A percentile compares a stretch with the other conserved stretches of the same genome.
phyloP scores from a whole-genome alignment of 2,113 vertebrate genomes.

The Varanus salvator region DNA sequence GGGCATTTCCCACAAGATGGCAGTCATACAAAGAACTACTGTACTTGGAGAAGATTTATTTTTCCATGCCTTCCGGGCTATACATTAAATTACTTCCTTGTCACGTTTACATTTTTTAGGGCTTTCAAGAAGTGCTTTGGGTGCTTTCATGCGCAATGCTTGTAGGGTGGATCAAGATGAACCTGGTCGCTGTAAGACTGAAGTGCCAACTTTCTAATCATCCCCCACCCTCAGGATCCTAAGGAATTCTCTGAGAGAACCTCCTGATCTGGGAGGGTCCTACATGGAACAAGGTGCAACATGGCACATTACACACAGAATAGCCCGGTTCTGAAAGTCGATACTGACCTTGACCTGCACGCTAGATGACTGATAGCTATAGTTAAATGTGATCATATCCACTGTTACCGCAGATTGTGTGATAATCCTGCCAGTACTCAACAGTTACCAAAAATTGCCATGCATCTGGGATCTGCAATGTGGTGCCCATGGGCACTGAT shows the following conservation, averaged over 20 bases:
- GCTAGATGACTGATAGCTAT: too few species aligned
- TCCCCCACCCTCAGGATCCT: too few species aligned
- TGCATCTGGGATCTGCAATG: too few species aligned
- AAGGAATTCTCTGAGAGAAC: neutral
- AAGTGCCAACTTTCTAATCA: neutral
- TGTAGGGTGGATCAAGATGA: neutral
- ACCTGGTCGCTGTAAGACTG: neutral
- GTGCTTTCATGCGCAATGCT: neutral
- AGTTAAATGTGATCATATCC: too few species aligned
- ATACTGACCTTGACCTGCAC: neutral
- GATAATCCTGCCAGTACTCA: neutral
- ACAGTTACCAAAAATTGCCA: neutral
- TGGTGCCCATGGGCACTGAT: too few species aligned
- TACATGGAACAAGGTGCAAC: neutral
- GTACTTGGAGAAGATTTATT: neutral
- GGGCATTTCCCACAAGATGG: constrained; percentile 59
- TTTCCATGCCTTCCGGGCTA: neutral
- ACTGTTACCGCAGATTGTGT: too few species aligned
- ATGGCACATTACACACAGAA: neutral
- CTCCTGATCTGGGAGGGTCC: neutral
- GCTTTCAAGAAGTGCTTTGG: neutral
- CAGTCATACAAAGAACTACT: constrained; percentile 43
- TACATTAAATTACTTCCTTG: neutral
- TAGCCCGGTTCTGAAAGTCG: neutral
- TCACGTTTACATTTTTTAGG: neutral